Evolutionary conservation across 1,140 invertebrate genomes (phyloP).

Genomic region (Coelopa frigida): DNA sequence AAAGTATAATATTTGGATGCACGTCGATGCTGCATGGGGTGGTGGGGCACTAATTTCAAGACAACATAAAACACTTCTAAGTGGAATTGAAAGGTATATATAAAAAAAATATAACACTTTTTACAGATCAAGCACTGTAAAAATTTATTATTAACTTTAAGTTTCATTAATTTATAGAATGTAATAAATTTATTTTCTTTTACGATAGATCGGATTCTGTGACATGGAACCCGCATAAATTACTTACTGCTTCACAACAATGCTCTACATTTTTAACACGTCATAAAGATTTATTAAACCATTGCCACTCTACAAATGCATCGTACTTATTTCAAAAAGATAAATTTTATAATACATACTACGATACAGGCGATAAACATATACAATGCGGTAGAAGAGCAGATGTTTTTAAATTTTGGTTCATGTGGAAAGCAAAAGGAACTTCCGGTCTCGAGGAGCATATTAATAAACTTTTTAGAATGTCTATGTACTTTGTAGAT

Average conservation of each 20-base stretch:
- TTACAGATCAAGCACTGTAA: too few species aligned
- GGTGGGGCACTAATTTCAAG: constrained; percentile 80
- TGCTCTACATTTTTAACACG: constrained; percentile 74
- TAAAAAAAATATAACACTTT: too few species aligned
- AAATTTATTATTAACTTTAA: too few species aligned
- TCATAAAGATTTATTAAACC: constrained; percentile 55
- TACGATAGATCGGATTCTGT: constrained; percentile 70
- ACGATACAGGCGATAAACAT: constrained; percentile 89
- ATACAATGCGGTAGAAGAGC: constrained; percentile 90
- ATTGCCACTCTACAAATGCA: constrained; percentile 67
- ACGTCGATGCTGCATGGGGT: constrained; percentile 92
- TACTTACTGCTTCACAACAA: constrained; percentile 81
- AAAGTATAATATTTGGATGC: constrained; percentile 82
- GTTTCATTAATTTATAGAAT: too few species aligned
- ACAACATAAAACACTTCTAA: constrained; percentile 69
- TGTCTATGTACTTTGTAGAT: too few species aligned
- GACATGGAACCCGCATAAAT: constrained; percentile 91
- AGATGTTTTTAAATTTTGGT: constrained; percentile 88
- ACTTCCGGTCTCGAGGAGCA: constrained; percentile 57
- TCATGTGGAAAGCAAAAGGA: constrained; percentile 83
- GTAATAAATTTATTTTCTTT: too few species aligned
- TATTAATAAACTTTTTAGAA: constrained; percentile 53
- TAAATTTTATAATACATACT: constrained; percentile 85
- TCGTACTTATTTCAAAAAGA: constrained; percentile 87
- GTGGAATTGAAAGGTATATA: constrained; percentile 69